Percentiles rank a stretch among this genome's conserved stretches.
Evolutionary conservation across 1,140 invertebrate genomes (phyloP).

Genomic region (Diorhabda sublineata): DNA sequence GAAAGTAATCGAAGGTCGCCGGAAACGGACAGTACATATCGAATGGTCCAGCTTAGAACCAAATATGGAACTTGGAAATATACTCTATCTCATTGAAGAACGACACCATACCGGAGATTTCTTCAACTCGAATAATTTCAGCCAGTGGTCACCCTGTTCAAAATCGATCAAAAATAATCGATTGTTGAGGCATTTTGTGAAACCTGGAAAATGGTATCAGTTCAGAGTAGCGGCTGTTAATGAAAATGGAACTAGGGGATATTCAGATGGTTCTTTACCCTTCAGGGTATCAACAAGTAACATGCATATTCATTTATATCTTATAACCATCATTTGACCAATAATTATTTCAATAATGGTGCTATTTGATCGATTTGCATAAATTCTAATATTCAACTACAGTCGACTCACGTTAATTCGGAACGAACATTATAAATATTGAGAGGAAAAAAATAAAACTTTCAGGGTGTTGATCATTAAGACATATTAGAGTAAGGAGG

Average conservation of each 20-base stretch:
- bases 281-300: slow-evolving; percentile 56
- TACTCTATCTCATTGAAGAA: slow-evolving; percentile 54
- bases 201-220: slow-evolving; percentile 71
- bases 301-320: neutral
- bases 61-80: slow-evolving; percentile 17
- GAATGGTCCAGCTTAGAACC: slow-evolving; percentile 41
- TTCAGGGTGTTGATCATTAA: too few species aligned
- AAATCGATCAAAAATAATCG: slow-evolving; percentile 48
- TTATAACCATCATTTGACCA: too few species aligned
- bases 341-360: too few species aligned
- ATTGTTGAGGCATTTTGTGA: slow-evolving; percentile 55
- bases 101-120: slow-evolving; percentile 54
- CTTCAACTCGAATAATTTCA: slow-evolving; percentile 51
- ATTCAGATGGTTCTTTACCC: slow-evolving; percentile 58
- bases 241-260: slow-evolving; percentile 64
- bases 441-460: too few species aligned
- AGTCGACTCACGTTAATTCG: too few species aligned
- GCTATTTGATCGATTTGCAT: too few species aligned
- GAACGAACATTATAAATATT: too few species aligned
- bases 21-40: slow-evolving; percentile 42
- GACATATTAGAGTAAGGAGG: too few species aligned
- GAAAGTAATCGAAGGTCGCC: slow-evolving; percentile 38
- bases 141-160: slow-evolving; percentile 51
- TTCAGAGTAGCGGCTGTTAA: slow-evolving; percentile 71
- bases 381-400: too few species aligned